These are phyloP conservation scores for Melanargia galathea DNA, from an alignment of 2,888 invertebrate genomes.

Conservation along the genomic window DNA sequence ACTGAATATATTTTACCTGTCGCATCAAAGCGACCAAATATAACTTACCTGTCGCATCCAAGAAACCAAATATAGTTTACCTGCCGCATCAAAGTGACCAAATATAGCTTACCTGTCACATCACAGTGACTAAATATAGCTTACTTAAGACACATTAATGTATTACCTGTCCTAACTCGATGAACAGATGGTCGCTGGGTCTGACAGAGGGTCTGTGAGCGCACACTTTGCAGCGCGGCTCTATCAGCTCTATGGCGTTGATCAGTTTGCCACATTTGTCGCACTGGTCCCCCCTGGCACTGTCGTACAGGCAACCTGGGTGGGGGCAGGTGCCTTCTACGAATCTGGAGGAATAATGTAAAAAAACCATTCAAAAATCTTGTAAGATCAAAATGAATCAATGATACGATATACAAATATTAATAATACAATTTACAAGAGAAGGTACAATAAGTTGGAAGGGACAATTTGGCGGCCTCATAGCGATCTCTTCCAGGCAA, in stretches of 20 bases:
- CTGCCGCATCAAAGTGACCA: background rate
- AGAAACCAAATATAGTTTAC: too few relatives aligned
- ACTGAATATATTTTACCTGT: too few relatives aligned
- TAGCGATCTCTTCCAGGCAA: too few relatives aligned
- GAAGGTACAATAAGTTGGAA: too few relatives aligned
- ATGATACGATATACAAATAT: too few relatives aligned
- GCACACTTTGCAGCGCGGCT: conserved; percentile 94
- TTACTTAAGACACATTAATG: background rate
- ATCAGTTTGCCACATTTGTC: conserved; percentile 98
- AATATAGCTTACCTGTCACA: background rate
- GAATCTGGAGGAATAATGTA: conserved; percentile 88
- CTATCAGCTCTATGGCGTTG: conserved; percentile 93
- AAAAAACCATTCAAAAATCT: too few relatives aligned
- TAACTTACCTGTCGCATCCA: too few relatives aligned
- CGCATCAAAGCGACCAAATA: too few relatives aligned
- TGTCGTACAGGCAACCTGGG: conserved; percentile 92
- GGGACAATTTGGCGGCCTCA: too few relatives aligned
- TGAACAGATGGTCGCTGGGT: conserved; percentile 95
- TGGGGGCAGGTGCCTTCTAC: conserved; percentile 98
- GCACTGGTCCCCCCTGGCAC: conserved; percentile 99
- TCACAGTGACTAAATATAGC: background rate
- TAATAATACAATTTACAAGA: too few relatives aligned
- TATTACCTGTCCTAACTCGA: conserved; percentile 91
- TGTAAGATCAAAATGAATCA: too few relatives aligned
- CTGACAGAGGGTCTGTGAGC: conserved; percentile 85